Base-by-base conservation (phyloP, 2,888 invertebrate species). In the Drosophila hamatofila region DNA sequence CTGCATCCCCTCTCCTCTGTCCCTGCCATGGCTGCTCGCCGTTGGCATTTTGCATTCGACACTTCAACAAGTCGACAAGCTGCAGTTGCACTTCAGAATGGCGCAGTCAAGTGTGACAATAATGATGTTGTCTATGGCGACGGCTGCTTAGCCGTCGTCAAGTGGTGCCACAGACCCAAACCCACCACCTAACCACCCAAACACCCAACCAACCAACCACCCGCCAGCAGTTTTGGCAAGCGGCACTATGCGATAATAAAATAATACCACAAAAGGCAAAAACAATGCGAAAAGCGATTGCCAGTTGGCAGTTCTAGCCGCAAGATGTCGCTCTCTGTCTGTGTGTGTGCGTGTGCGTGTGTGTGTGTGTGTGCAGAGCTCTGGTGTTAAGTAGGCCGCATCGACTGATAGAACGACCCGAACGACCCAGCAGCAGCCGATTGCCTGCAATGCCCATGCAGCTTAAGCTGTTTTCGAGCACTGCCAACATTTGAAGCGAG, bases 101-200 rank as follows among this genome's bases (percentile, higher is more conserved):
- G 70, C 55, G 81, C 83, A 83, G 78, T 66, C 83, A 74, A 81
- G 78, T 72, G 79, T 68, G 79, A 82, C 82, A 87, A 83, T 83
- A 71, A 86, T 86, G 81, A 83, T 78, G 81, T 75, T 82, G 87
- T 75, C 75, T 69, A 68, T 71, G 71, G 56, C 56, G 54, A 30
- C 52, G 62, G 61, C 63, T 75, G 71, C 51, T 57, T 68, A 60
- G 62, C 42, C 63, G 42, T 52, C 68, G 60, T 60, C 51, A 41
- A 54, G 73, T 63, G 60, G 30, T 54, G 68, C 56, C 30, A 27
- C 21, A 33, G 39, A 27, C 9, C 42, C 33, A n/a, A n/a, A 35
- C 27, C 21, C 35, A 4, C 8, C 21, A 12, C 14, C 12, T 16
- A 35, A 1, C 35, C 39, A 23, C 1, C 44, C 18, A 44, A 8